These are phyloP conservation scores for Panagrolaimus sp. DNA, from an alignment of 1,140 invertebrate genomes.

Conservation along the genomic window DNA sequence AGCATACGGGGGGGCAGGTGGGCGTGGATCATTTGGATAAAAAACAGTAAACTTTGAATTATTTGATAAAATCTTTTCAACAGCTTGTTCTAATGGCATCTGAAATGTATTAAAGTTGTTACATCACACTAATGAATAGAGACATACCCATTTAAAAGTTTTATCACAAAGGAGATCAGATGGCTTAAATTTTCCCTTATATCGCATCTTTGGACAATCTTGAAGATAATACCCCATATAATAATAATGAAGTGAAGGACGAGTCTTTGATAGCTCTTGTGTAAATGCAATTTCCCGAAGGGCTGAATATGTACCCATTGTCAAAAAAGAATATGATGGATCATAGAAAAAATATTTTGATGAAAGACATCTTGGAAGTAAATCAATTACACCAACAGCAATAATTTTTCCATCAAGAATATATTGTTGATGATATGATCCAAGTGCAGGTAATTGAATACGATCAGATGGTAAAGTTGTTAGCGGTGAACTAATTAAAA, in stretches of 20 bases:
- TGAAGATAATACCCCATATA: constrained; percentile 99
- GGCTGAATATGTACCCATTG: constrained; percentile 83
- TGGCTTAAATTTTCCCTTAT: constrained; percentile 71
- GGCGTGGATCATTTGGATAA: constrained; percentile 17
- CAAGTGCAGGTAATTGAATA: constrained; percentile 63
- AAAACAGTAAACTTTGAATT: constrained; percentile 37
- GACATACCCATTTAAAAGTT: constrained; percentile 71
- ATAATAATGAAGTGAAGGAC: constrained; percentile 73
- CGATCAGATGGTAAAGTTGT: neutral
- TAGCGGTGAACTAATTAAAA: constrained; percentile 64
- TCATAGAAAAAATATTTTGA: constrained; percentile 99
- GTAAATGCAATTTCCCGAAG: constrained; percentile 79
- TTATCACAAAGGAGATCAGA: constrained; percentile 91
- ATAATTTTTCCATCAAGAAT: constrained; percentile 80
- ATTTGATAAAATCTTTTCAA: constrained; percentile 33
- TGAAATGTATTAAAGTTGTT: too few relatives aligned
- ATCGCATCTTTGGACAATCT: constrained; percentile 86
- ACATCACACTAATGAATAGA: too few relatives aligned
- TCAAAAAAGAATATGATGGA: constrained; percentile 78
- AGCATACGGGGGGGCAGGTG: neutral
- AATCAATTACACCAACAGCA: constrained; percentile 91
- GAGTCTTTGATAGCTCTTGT: constrained; percentile 66
- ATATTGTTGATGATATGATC: constrained; percentile 95
- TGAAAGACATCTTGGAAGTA: constrained; percentile 83
- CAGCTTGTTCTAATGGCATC: constrained; percentile 39